Percentiles rank a stretch among this genome's conserved stretches.
Evolutionary conservation across 2,888 invertebrate genomes (phyloP).

Genomic region (Theodoxus fluviatilis): DNA sequence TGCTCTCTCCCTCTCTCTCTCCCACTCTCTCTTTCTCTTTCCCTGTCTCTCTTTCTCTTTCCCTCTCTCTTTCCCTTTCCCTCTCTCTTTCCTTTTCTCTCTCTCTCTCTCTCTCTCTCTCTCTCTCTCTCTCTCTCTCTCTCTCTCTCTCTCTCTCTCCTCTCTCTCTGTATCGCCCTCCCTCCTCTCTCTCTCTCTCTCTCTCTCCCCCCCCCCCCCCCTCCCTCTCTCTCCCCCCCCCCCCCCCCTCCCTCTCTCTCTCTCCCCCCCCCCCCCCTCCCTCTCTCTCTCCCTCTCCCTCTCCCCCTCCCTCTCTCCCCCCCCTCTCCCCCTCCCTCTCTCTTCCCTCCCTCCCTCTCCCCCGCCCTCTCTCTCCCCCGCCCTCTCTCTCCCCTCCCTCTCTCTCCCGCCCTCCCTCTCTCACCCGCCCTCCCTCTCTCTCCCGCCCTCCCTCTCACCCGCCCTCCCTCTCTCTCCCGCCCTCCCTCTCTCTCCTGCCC

Average conservation of each 20-base stretch:
- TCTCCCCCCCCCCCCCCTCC: background rate
- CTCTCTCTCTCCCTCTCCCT: background rate
- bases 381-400: background rate
- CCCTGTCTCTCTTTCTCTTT: constrained; percentile 7
- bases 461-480: background rate
- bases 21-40: constrained; percentile 13
- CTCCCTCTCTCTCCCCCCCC: background rate
- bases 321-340: constrained; percentile 3
- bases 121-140: background rate
- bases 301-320: background rate
- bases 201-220: background rate
- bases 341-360: background rate
- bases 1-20: background rate
- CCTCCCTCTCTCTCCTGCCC: background rate
- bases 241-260: background rate
- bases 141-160: background rate
- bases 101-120: background rate
- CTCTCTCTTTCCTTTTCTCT: constrained; percentile 18
- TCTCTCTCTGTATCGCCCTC: background rate
- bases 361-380: background rate
- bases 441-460: background rate
- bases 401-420: background rate
- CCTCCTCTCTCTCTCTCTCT: background rate
- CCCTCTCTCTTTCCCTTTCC: constrained; percentile 16
- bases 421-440: background rate